phyloP scores from a whole-genome alignment of 1,140 invertebrate genomes.

The Hetaerina americana region DNA sequence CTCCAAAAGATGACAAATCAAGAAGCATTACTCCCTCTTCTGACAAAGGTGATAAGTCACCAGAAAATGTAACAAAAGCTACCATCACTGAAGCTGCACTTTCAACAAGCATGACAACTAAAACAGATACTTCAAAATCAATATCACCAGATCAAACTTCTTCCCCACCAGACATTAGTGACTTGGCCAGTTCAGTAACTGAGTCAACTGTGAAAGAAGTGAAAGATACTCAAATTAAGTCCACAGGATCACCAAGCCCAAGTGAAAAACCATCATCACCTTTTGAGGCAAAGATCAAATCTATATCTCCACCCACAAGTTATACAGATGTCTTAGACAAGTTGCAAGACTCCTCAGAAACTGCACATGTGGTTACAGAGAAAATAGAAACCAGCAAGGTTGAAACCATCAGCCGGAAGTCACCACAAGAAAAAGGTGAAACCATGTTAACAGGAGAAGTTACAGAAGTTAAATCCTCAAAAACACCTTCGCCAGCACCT shows the following conservation, averaged over 20 bases:
- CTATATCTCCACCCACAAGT: too few species aligned
- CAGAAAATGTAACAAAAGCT: neutral
- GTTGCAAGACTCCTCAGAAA: neutral
- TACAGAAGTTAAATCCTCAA: neutral
- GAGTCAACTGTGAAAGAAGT: neutral
- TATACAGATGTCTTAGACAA: conserved; percentile 3
- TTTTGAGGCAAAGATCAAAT: conserved; percentile 5
- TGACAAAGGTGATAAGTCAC: neutral
- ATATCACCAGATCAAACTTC: neutral
- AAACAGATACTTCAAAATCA: neutral
- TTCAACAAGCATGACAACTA: too few species aligned
- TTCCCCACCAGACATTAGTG: neutral
- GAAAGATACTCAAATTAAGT: conserved; percentile 8
- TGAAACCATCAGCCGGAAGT: neutral
- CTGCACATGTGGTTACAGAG: neutral
- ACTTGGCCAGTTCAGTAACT: neutral
- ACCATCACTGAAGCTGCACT: neutral
- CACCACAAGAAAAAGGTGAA: neutral
- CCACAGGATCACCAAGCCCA: conserved; percentile 16
- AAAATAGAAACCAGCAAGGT: neutral
- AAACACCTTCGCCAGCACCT: neutral
- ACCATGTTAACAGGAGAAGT: conserved; percentile 1
- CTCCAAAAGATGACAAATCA: neutral
- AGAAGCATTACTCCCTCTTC: neutral
- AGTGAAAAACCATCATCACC: conserved; percentile 13